Evolutionary conservation across 2,888 invertebrate species (phyloP).

Genomic region (Campoletis raptor): DNA sequence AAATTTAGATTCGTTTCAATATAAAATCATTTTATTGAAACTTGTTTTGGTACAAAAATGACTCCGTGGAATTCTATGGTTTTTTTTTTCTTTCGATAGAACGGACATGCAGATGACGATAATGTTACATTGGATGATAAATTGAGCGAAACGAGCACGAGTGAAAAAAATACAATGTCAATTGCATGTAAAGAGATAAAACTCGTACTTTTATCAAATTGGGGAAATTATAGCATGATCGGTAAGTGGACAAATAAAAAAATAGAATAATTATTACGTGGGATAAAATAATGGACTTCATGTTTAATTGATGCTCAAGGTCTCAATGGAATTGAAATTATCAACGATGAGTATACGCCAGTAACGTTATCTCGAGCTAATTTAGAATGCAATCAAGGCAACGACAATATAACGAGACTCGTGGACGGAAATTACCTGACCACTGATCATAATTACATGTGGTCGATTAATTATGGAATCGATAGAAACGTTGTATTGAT

Average conservation of each 20-base stretch:
- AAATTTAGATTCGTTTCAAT: not conserved
- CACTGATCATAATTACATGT: constrained; percentile 89
- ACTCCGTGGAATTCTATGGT: not conserved
- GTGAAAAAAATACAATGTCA: constrained; percentile 70
- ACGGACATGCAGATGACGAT: constrained; percentile 31
- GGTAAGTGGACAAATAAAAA: constrained; percentile 81
- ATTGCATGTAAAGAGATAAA: constrained; percentile 85
- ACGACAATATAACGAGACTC: constrained; percentile 86
- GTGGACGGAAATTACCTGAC: constrained; percentile 90
- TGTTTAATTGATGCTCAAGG: constrained; percentile 69
- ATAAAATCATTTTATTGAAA: not conserved
- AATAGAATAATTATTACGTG: not conserved
- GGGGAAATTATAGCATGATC: constrained; percentile 88
- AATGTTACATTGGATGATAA: constrained; percentile 45
- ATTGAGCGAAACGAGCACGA: constrained; percentile 66
- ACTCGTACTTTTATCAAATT: constrained; percentile 88
- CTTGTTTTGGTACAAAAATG: not conserved
- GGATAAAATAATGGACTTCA: not conserved
- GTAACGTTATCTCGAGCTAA: constrained; percentile 71
- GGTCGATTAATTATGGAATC: constrained; percentile 85
- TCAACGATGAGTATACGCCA: constrained; percentile 71
- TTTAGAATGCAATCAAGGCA: constrained; percentile 70
- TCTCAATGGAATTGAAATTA: constrained; percentile 78
- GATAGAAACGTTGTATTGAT: constrained; percentile 73
- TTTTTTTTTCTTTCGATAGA: constrained; percentile 30